These are phyloP conservation scores for Argentina silus DNA, from an alignment of 2,797 vertebrate species.

Conservation along the genomic window DNA sequence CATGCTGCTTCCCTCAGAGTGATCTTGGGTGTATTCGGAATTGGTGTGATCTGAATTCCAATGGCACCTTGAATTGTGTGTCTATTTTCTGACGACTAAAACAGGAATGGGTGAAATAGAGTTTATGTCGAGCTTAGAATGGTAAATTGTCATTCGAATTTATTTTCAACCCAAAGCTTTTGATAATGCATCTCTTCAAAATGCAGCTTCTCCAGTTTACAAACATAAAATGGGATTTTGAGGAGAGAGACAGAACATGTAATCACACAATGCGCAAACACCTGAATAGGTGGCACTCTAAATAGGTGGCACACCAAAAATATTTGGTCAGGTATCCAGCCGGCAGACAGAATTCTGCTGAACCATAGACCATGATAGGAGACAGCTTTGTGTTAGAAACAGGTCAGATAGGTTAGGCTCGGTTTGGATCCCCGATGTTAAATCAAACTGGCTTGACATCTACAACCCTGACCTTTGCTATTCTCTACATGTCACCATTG, in stretches of 20 bases:
- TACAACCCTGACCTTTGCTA: constrained; percentile 50
- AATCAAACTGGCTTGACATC: constrained; percentile 51
- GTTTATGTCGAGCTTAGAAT: neutral
- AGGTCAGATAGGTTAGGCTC: constrained; percentile 34
- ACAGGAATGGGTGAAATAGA: neutral
- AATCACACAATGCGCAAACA: too few relatives aligned
- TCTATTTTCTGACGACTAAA: constrained; percentile 32
- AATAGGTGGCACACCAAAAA: too few relatives aligned
- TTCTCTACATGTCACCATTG: constrained; percentile 41
- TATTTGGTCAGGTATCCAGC: too few relatives aligned
- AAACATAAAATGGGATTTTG: too few relatives aligned
- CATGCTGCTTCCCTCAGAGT: constrained; percentile 47
- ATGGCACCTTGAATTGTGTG: constrained; percentile 24
- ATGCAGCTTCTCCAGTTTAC: too few relatives aligned
- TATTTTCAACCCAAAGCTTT: neutral
- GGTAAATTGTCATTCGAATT: neutral
- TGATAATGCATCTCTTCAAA: neutral
- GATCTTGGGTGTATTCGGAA: constrained; percentile 42
- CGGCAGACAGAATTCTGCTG: neutral
- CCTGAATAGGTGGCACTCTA: too few relatives aligned
- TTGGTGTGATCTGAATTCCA: constrained; percentile 60
- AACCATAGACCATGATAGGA: constrained; percentile 19
- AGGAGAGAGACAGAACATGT: too few relatives aligned
- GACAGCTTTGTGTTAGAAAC: constrained; percentile 16
- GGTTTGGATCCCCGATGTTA: constrained; percentile 38